phyloP scores from a whole-genome alignment of 2,888 invertebrate species.

The Perithous albicinctus region DNA sequence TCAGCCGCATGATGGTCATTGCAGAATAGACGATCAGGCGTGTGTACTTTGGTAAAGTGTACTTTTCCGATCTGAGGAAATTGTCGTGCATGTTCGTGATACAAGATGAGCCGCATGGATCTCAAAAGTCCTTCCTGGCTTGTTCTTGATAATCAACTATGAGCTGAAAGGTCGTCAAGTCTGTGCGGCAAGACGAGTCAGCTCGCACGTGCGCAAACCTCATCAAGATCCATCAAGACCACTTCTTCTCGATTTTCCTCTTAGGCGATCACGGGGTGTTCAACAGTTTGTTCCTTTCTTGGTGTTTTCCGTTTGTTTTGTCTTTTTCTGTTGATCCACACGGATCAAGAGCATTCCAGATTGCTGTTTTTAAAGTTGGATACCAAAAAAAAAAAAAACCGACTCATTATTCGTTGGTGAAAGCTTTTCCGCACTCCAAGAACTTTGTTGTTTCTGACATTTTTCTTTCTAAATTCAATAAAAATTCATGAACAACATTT shows the following conservation, averaged over 20 bases:
- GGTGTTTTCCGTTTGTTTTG: conserved; percentile 46
- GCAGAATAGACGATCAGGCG: conserved; percentile 23
- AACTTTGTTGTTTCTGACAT: neutral
- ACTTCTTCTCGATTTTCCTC: conserved; percentile 69
- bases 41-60: neutral
- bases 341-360: conserved; percentile 17
- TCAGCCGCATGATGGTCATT: conserved; percentile 18
- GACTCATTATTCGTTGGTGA: neutral
- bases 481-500: too few relatives aligned
- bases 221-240: conserved; percentile 55
- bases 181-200: conserved; percentile 23
- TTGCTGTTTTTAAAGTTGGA: neutral
- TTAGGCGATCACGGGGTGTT: conserved; percentile 65
- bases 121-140: conserved; percentile 16
- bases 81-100: conserved; percentile 44
- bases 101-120: conserved; percentile 38
- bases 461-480: too few relatives aligned
- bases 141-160: conserved; percentile 30
- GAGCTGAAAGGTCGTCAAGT: conserved; percentile 40
- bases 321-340: conserved; percentile 13
- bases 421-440: neutral
- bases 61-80: conserved; percentile 39
- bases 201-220: conserved; percentile 68
- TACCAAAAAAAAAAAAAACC: too few relatives aligned
- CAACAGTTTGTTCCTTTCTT: conserved; percentile 62